These are phyloP conservation scores for Nudaria mundana DNA, from an alignment of 2,888 invertebrate genomes.

Conservation along the genomic window DNA sequence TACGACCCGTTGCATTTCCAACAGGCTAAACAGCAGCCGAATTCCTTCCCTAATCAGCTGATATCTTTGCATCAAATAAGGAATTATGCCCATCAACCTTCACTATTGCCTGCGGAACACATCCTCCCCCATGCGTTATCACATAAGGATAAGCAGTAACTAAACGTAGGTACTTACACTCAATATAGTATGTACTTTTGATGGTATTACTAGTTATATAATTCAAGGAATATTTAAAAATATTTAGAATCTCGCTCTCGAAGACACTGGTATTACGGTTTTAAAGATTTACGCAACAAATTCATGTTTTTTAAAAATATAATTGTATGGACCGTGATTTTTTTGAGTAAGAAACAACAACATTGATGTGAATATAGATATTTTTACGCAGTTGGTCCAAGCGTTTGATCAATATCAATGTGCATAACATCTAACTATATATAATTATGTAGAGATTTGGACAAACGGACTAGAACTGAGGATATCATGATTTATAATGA, in stretches of 20 bases:
- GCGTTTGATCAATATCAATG: slow-evolving; percentile 35
- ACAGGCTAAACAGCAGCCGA: slow-evolving; percentile 82
- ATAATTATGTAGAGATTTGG: slow-evolving; percentile 23
- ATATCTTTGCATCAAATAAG: slow-evolving; percentile 98
- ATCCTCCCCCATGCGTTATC: slow-evolving; percentile 79
- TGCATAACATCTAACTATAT: slow-evolving; percentile 11
- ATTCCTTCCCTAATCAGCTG: slow-evolving; percentile 94
- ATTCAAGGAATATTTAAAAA: slow-evolving; percentile 65
- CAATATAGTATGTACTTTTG: slow-evolving; percentile 66
- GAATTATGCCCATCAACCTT: slow-evolving; percentile 96
- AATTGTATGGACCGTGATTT: slow-evolving; percentile 71
- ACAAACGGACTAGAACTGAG: slow-evolving; percentile 31
- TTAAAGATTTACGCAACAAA: slow-evolving; percentile 62
- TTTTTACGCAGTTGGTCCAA: slow-evolving; percentile 23
- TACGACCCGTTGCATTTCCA: slow-evolving; percentile 97
- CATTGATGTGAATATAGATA: slow-evolving; percentile 58
- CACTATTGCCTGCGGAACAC: slow-evolving; percentile 86
- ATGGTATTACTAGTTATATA: slow-evolving; percentile 79
- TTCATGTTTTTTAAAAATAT: slow-evolving; percentile 67
- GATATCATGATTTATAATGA: slow-evolving; percentile 25
- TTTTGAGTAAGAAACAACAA: slow-evolving; percentile 62
- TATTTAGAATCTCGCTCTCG: slow-evolving; percentile 77
- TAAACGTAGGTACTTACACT: slow-evolving; percentile 52
- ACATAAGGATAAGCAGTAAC: slow-evolving; percentile 79
- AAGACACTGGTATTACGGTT: slow-evolving; percentile 72